These are phyloP conservation scores for Graptemys geographica DNA, from an alignment of 2,797 vertebrate genomes.

Conservation along the genomic window DNA sequence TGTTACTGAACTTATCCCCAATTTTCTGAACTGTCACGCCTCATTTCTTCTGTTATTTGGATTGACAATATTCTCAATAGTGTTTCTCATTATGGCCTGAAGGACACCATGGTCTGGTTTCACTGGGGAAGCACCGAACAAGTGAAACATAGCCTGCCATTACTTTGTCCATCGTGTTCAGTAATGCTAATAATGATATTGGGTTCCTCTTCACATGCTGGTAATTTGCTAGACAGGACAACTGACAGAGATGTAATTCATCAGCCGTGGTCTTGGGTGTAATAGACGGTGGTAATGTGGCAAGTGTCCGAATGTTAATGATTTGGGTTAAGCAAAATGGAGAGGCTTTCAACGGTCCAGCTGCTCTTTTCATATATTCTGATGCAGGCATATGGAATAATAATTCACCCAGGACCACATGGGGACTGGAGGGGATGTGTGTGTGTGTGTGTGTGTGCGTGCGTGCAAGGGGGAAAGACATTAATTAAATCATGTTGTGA, in stretches of 20 bases:
- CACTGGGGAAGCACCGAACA: neutral
- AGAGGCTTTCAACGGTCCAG: constrained; percentile 1
- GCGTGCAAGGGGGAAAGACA: neutral
- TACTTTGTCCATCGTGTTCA: neutral
- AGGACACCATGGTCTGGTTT: constrained; percentile 68
- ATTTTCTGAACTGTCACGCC: constrained; percentile 60
- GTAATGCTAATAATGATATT: neutral
- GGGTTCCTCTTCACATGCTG: neutral
- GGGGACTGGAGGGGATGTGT: neutral
- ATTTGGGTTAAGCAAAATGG: accelerated
- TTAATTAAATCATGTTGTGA: neutral
- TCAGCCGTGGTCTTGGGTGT: constrained; percentile 16
- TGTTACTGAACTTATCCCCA: constrained; percentile 45
- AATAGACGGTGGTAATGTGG: constrained; percentile 43
- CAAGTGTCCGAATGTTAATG: neutral
- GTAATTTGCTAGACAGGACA: constrained; percentile 32
- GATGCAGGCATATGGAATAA: neutral
- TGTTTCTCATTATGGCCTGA: constrained; percentile 52
- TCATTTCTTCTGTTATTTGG: constrained; percentile 56
- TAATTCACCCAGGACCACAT: neutral
- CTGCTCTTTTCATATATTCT: neutral
- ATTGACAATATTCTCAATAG: constrained; percentile 40
- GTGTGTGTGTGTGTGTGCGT: neutral
- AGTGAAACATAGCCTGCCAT: constrained; percentile 11
- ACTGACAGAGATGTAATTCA: constrained; percentile 56